Conservation (phyloP, 2,797 vertebrate genomes). For the Lacerta viridis region DNA sequence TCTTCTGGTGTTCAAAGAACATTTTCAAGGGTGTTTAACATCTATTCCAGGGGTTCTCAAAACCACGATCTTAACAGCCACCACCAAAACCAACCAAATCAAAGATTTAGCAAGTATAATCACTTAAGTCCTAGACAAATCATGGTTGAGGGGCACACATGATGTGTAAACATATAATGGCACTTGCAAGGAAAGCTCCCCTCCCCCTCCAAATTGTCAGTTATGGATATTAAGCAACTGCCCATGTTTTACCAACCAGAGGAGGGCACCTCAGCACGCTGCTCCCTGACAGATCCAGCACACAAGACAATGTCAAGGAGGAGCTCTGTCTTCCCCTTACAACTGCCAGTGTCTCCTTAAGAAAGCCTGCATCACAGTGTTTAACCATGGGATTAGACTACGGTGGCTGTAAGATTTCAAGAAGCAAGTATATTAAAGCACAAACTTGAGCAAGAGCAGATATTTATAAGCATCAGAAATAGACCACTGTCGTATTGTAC, state of each 20-base stretch:
- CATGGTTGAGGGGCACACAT: background rate
- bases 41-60: background rate
- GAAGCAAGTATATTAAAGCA: background rate
- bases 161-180: background rate
- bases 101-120: background rate
- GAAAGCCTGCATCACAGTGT: background rate
- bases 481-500: background rate
- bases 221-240: background rate
- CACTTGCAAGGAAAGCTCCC: background rate
- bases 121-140: background rate
- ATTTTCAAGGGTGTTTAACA: background rate
- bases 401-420: background rate
- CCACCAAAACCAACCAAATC: background rate
- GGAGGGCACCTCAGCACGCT: background rate
- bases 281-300: background rate
- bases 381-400: background rate
- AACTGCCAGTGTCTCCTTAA: background rate
- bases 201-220: background rate
- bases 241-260: background rate
- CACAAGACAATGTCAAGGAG: background rate
- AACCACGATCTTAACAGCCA: background rate
- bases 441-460: background rate
- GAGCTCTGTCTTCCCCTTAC: background rate
- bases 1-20: background rate
- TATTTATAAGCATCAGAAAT: background rate